Percentiles rank a stretch among this genome's conserved stretches.
These are phyloP conservation scores for Allygus modestus DNA, from an alignment of 2,888 invertebrate species.

Conservation along the genomic window DNA sequence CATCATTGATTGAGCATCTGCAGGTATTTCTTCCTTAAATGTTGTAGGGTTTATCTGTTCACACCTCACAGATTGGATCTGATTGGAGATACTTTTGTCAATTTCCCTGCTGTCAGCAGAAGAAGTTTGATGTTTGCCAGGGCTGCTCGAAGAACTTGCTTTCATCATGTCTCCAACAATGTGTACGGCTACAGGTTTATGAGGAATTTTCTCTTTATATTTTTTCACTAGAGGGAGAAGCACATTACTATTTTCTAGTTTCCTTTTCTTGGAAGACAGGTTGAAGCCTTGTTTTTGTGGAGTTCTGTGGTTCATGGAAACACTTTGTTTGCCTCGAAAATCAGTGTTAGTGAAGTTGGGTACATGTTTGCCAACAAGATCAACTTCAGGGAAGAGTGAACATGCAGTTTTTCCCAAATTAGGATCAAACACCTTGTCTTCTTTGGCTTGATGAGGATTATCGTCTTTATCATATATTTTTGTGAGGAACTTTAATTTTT, in stretches of 20 bases:
- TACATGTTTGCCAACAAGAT: background rate
- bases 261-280: background rate
- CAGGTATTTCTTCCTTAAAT: background rate
- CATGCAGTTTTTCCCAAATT: background rate
- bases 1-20: background rate
- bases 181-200: background rate
- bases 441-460: background rate
- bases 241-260: background rate
- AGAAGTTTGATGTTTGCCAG: background rate
- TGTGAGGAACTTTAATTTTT: background rate
- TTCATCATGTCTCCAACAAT: background rate
- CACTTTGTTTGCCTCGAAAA: background rate
- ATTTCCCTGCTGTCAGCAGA: background rate
- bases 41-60: background rate
- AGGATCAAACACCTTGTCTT: background rate
- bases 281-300: background rate
- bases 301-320: background rate
- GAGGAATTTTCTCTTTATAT: background rate
- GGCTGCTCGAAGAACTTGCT: no score
- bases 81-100: background rate
- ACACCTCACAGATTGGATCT: background rate
- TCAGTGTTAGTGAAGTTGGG: background rate
- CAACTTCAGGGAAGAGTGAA: background rate
- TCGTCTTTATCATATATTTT: constrained; percentile 2
- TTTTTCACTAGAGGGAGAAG: background rate